These are phyloP conservation scores for Philereme vetulata DNA, from an alignment of 2,888 invertebrate species.

Conservation along the genomic window DNA sequence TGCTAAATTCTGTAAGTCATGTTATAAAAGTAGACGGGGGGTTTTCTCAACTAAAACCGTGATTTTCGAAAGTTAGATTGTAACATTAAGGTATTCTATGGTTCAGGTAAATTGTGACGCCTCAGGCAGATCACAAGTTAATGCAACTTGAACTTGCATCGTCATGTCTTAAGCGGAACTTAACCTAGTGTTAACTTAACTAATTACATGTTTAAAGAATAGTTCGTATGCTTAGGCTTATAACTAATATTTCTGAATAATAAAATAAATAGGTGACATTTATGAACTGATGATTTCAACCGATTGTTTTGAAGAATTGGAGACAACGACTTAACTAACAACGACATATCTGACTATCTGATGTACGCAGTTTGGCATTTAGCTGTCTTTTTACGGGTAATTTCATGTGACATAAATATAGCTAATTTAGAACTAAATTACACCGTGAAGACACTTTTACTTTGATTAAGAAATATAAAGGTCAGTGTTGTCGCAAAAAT, in stretches of 20 bases:
- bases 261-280: too few species aligned
- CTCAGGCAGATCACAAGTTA: slow-evolving; percentile 58
- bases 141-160: slow-evolving; percentile 57
- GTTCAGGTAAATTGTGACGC: slow-evolving; percentile 43
- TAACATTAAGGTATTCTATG: slow-evolving; percentile 19
- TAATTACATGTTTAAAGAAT: slow-evolving; percentile 60
- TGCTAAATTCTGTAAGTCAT: slow-evolving; percentile 32
- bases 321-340: too few species aligned
- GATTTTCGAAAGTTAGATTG: slow-evolving; percentile 15
- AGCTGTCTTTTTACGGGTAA: too few species aligned
- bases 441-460: too few species aligned
- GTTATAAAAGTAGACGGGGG: slow-evolving; percentile 31
- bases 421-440: too few species aligned
- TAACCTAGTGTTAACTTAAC: slow-evolving; percentile 52
- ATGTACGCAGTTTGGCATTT: too few species aligned
- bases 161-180: slow-evolving; percentile 58
- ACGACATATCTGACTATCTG: too few species aligned
- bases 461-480: too few species aligned
- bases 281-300: slow-evolving; percentile 5
- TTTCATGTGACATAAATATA: too few species aligned
- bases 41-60: slow-evolving; percentile 27
- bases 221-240: slow-evolving; percentile 31
- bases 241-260: not conserved
- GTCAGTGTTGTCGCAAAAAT: too few species aligned
- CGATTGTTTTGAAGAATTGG: slow-evolving; percentile 16